Conservation (phyloP, 1,140 invertebrate genomes). For the Drosophila micromelanica region DNA sequence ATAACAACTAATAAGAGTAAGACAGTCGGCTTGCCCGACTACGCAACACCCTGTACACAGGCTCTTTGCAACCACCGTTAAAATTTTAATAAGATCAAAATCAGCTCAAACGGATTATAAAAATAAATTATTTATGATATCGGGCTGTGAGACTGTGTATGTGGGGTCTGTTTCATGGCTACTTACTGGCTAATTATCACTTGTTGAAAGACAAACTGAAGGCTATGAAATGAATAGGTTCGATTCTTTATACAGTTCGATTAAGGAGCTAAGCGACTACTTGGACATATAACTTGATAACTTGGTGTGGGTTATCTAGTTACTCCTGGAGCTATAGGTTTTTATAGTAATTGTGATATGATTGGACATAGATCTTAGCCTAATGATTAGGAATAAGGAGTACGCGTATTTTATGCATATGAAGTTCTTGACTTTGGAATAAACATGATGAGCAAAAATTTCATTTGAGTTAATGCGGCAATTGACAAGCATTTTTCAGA, state of each 20-base stretch:
- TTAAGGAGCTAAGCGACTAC: conserved; percentile 2
- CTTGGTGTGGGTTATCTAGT: conserved; percentile 6
- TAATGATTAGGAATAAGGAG: conserved; percentile 53
- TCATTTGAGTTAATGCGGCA: conserved; percentile 59
- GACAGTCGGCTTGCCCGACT: conserved; percentile 30
- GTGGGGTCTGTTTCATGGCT: conserved; percentile 16
- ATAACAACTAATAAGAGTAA: conserved; percentile 53
- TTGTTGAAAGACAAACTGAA: conserved; percentile 68
- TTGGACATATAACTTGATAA: conserved; percentile 1
- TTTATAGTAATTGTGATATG: conserved; percentile 53
- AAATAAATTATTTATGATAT: no score
- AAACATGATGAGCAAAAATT: conserved; percentile 75
- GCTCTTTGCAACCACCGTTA: neutral
- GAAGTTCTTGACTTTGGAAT: conserved; percentile 61
- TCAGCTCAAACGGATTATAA: no score
- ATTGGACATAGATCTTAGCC: conserved; percentile 64
- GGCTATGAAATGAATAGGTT: conserved; percentile 15
- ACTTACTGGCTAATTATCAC: conserved; percentile 77
- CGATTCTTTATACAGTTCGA: conserved; percentile 35
- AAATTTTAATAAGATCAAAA: neutral
- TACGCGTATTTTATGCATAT: no score
- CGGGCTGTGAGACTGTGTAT: conserved; percentile 5
- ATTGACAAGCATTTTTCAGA: conserved; percentile 43
- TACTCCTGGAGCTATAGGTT: conserved; percentile 16
- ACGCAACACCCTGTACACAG: conserved; percentile 34